These are phyloP conservation scores for Dusona sp. DNA, from an alignment of 2,888 invertebrate genomes.

Conservation along the genomic window DNA sequence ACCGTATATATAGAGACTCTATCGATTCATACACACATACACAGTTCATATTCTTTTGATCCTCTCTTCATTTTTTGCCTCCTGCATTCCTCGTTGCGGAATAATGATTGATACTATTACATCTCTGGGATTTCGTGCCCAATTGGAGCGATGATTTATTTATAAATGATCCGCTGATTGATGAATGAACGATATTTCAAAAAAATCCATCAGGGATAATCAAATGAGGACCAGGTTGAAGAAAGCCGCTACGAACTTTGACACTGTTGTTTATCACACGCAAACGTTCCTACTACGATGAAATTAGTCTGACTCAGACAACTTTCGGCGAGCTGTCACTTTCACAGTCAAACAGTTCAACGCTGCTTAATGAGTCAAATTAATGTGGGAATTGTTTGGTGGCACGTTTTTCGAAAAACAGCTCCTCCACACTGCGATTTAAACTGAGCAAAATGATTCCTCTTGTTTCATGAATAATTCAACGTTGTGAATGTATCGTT, in stretches of 20 bases:
- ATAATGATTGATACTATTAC: slow-evolving; percentile 36
- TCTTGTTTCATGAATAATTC: background rate
- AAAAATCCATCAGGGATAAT: background rate
- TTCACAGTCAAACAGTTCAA: slow-evolving; percentile 7
- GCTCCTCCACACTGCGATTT: background rate
- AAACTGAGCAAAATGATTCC: background rate
- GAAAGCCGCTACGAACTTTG: slow-evolving; percentile 15
- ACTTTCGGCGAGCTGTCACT: slow-evolving; percentile 40
- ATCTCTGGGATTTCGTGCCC: slow-evolving; percentile 6
- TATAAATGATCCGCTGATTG: slow-evolving; percentile 16
- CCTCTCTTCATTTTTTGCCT: slow-evolving; percentile 18
- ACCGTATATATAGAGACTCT: background rate
- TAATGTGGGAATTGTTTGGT: background rate
- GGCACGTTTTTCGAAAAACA: background rate
- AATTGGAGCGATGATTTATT: slow-evolving; percentile 44
- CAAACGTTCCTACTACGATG: background rate
- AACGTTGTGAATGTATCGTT: background rate
- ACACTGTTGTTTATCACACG: slow-evolving; percentile 10
- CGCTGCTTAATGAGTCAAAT: slow-evolving; percentile 5
- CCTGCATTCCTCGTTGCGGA: slow-evolving; percentile 34
- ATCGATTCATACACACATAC: slow-evolving; percentile 31
- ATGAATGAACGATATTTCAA: slow-evolving; percentile 31
- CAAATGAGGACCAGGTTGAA: slow-evolving; percentile 16
- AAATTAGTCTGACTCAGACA: slow-evolving; percentile 15
- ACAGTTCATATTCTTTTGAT: slow-evolving; percentile 38